Evolutionary conservation across 2,888 invertebrate genomes (phyloP), one percentile per base, ranked within the genome.

Genomic region (Callyntrura guangdongensis): DNA sequence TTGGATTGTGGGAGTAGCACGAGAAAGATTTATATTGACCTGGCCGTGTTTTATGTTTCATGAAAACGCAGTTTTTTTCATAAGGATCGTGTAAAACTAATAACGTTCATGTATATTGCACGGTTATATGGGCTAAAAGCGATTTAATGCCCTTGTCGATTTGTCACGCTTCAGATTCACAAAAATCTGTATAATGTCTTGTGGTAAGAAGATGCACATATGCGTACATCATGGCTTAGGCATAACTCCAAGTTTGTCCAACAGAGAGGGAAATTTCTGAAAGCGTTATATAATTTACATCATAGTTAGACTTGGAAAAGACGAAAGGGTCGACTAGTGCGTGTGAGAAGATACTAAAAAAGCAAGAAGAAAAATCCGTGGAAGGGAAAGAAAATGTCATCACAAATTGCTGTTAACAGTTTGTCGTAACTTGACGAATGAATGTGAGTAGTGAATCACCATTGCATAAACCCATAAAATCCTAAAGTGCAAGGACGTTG

Each of bases 381-480:
- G 67, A 87, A 79, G 79, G 53, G 49, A 87, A 77, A 36, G 59
- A 88, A 74, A 88, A 88, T 88, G 88, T 88, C 88, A 87, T 25
- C 45, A 5, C 53, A 49, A 81, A 3, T 56, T 69, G 53, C 59
- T 59, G 69, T 45, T 22, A 14, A 9, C 22, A 36, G 25, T 22
- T 83, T 45, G 3, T 36, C 36, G 64, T 64, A 22, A 64, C 83
- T 20, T 67, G 67, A 82, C 22, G 84, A 11, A 22, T 17, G 25
- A n/a, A 25, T 47, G 53, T 67, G 12, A 17, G 64, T 2, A 64
- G 61, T 20, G 45, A 45, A 83, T 45, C 12, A 72, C 12, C n/a
- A 69, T 36, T n/a, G 0, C 69, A n/a, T 72, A 17, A 14, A 81
- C 36, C 59, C 17, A n/a, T 3, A 79, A n/a, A n/a, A 56, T 45